These are phyloP conservation scores for Euclidia mi DNA, from an alignment of 2,888 invertebrate genomes.

Conservation along the genomic window DNA sequence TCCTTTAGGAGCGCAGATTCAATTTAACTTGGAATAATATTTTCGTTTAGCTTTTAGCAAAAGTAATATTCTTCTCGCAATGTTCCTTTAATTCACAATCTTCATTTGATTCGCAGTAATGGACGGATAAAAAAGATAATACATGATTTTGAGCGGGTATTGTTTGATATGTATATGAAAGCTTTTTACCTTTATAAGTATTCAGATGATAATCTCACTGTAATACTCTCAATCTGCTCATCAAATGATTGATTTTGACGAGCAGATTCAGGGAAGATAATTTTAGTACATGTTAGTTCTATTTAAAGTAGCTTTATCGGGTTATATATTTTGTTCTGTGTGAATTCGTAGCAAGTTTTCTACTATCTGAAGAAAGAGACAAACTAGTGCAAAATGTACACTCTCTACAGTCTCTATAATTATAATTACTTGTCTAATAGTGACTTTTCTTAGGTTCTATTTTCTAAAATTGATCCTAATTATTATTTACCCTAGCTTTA, in stretches of 20 bases:
- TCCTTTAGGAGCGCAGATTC: slow-evolving; percentile 19
- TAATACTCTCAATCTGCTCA: background rate
- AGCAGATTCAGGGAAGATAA: too few relatives aligned
- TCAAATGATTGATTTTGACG: background rate
- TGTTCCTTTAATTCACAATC: slow-evolving; percentile 33
- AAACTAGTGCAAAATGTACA: too few relatives aligned
- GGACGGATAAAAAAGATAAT: slow-evolving; percentile 9
- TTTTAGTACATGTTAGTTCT: too few relatives aligned
- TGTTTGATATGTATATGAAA: slow-evolving; percentile 30
- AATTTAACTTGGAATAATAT: slow-evolving; percentile 38
- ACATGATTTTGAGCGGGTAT: background rate
- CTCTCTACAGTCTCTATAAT: too few relatives aligned
- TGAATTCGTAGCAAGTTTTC: too few relatives aligned
- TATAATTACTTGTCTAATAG: too few relatives aligned
- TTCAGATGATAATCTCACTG: slow-evolving; percentile 17
- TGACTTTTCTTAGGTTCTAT: too few relatives aligned
- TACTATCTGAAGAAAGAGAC: too few relatives aligned
- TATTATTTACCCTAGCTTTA: too few relatives aligned
- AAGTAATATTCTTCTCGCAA: slow-evolving; percentile 50
- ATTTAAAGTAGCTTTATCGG: slow-evolving; percentile 1
- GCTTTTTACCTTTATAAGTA: slow-evolving; percentile 31
- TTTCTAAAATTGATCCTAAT: too few relatives aligned
- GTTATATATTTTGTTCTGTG: too few relatives aligned
- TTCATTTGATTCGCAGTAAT: slow-evolving; percentile 53
- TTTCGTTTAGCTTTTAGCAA: slow-evolving; percentile 51